These are phyloP conservation scores for human (Homo sapiens) DNA, from an alignment of 2,113 vertebrate species.

Conservation along the genomic window DNA sequence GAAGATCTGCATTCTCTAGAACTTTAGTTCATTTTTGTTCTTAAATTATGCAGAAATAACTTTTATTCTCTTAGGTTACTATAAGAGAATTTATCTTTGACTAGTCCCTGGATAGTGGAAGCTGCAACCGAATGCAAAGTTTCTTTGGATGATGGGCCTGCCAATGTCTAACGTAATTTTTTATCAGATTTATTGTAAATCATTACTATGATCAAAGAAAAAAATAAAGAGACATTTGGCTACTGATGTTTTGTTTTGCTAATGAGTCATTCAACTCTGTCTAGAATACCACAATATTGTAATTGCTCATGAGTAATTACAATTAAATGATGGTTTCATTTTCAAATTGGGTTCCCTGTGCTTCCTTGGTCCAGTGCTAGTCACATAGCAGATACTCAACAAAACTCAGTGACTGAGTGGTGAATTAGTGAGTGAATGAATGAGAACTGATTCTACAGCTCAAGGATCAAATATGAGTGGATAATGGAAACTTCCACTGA, in stretches of 20 bases:
- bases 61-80: neutral
- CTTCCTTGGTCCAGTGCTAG: neutral
- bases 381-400: neutral
- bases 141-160: neutral
- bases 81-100: neutral
- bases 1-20: neutral
- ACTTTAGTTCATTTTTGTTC: neutral
- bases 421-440: neutral
- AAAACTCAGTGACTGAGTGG: neutral
- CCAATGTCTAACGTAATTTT: neutral
- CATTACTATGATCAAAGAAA: neutral
- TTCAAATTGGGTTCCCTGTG: neutral
- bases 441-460: neutral
- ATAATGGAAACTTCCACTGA: neutral
- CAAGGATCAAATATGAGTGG: neutral
- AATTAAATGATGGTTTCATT: neutral
- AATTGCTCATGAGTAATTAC: neutral
- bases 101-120: neutral
- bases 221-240: neutral
- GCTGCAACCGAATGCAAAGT: neutral
- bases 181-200: neutral
- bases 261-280: neutral
- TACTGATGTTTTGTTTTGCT: neutral
- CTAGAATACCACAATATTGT: neutral
- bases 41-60: neutral